Conservation (phyloP, 2,113 vertebrate genomes). For the Tachysurus fulvidraco region DNA sequence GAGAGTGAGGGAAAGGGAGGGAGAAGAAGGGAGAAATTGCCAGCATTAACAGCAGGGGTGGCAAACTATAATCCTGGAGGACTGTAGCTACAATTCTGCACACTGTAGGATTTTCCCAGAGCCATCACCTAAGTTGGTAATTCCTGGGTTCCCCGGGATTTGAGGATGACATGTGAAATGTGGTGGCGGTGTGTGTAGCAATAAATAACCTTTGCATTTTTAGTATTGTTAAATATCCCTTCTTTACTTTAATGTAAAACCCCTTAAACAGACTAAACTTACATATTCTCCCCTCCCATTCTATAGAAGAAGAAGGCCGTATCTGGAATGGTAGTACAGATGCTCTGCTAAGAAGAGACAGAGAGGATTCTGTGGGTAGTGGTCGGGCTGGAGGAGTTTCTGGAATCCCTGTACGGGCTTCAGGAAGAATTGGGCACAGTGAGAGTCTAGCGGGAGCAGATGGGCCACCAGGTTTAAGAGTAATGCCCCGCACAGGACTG, state of each 20-base stretch:
- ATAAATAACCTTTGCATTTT: neutral
- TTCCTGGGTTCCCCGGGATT: neutral
- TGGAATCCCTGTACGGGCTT: constrained; percentile 79
- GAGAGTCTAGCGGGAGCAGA: constrained; percentile 70
- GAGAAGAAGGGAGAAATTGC: constrained; percentile 3
- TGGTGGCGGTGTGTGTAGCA: neutral
- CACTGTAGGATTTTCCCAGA: constrained; percentile 15
- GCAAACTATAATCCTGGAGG: neutral
- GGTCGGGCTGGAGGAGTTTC: constrained; percentile 68
- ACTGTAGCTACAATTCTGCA: neutral
- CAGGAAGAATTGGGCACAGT: constrained; percentile 74
- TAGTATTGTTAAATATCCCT: neutral
- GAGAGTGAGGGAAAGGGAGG: neutral
- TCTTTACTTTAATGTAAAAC: neutral
- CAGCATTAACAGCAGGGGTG: constrained; percentile 32
- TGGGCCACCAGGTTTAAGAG: constrained; percentile 75
- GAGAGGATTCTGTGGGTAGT: constrained; percentile 70
- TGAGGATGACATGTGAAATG: neutral
- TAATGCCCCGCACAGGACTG: constrained; percentile 74
- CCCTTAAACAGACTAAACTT: neutral
- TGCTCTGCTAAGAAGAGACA: constrained; percentile 73
- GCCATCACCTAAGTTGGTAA: neutral
- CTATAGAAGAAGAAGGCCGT: constrained; percentile 71
- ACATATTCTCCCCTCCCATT: neutral
- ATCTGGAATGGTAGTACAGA: constrained; percentile 79